Evolutionary conservation across 2,888 invertebrate species (phyloP).

Genomic region (Yponomeuta malinellus): DNA sequence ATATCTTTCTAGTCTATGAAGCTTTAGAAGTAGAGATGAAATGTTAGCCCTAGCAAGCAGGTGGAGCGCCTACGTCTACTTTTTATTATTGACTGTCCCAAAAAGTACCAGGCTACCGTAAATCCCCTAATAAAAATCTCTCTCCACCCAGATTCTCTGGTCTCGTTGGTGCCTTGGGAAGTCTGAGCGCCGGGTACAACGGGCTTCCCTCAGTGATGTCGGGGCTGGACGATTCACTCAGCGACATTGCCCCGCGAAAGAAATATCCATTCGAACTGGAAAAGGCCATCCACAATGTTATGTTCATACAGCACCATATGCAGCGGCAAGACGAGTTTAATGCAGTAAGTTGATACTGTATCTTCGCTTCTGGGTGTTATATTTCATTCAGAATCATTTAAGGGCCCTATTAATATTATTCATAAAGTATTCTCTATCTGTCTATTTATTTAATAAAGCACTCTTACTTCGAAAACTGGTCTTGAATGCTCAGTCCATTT

Average conservation of each 20-base stretch:
- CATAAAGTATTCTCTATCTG: no score
- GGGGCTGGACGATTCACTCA: conserved; percentile 87
- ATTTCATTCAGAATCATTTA: no score
- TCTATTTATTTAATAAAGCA: no score
- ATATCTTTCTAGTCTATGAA: no score
- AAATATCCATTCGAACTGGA: conserved; percentile 95
- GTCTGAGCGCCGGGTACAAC: conserved; percentile 82
- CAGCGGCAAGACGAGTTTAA: conserved; percentile 96
- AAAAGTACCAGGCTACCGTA: neutral
- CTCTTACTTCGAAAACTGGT: no score
- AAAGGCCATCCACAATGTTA: conserved; percentile 95
- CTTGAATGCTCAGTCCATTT: no score
- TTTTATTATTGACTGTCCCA: neutral
- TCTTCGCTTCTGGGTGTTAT: no score
- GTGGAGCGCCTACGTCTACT: no score
- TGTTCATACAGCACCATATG: conserved; percentile 96
- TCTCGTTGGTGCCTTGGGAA: conserved; percentile 83
- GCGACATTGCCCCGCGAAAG: conserved; percentile 86
- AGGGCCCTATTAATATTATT: no score
- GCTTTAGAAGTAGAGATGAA: no score
- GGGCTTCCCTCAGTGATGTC: conserved; percentile 90
- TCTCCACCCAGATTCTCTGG: conserved; percentile 78
- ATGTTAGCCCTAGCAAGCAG: no score
- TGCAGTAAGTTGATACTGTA: conserved; percentile 80
- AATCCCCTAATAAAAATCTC: neutral